Evolutionary conservation across 2,888 invertebrate genomes (phyloP).

Genomic region (Synergus umbraculus): DNA sequence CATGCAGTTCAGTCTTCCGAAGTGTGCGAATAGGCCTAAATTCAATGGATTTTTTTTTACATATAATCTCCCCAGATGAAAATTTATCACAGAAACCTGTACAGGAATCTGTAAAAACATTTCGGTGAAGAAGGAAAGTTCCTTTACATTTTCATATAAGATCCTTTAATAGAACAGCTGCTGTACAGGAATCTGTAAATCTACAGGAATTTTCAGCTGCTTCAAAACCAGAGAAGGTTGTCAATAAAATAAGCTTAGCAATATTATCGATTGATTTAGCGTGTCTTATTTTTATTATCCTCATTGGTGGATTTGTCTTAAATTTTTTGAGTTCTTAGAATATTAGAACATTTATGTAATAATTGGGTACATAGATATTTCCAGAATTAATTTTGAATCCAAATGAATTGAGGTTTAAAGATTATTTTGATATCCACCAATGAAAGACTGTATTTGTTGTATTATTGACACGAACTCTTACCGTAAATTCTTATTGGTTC

Average conservation of each 20-base stretch:
- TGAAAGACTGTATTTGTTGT: slow-evolving; percentile 4
- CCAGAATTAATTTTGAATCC: background rate
- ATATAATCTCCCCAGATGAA: background rate
- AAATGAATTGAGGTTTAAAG: background rate
- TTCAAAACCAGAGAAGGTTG: background rate
- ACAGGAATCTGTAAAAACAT: too few species aligned
- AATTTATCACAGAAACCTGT: too few species aligned
- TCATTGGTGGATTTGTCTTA: background rate
- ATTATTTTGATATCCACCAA: background rate
- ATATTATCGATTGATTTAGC: slow-evolving; percentile 25
- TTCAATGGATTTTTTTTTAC: background rate
- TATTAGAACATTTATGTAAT: background rate
- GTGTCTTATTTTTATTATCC: background rate
- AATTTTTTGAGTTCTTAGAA: background rate
- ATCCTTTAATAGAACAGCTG: too few species aligned
- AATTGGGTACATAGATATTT: background rate
- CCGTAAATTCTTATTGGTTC: background rate
- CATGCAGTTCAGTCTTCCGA: slow-evolving; percentile 35
- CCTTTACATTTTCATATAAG: too few species aligned
- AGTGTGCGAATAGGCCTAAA: slow-evolving; percentile 37
- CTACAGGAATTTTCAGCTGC: too few species aligned
- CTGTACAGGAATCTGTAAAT: too few species aligned
- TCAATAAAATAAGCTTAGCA: slow-evolving; percentile 30
- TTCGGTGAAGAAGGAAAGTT: too few species aligned
- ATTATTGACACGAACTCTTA: slow-evolving; percentile 24